Evolutionary conservation across 2,113 vertebrate genomes (phyloP).

Genomic region (Apus apus): DNA sequence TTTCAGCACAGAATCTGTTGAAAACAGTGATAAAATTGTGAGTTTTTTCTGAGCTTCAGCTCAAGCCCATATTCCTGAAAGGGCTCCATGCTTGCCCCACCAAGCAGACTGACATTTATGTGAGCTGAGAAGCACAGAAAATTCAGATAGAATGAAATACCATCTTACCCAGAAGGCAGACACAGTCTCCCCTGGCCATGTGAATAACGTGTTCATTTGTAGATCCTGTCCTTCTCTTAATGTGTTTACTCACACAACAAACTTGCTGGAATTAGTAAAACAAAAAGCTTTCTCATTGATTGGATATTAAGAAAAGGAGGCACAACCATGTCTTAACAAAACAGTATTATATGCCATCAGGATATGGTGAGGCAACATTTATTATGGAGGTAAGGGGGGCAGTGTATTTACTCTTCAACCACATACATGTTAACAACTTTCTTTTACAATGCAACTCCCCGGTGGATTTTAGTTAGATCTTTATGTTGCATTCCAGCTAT

Average conservation of each 20-base stretch:
- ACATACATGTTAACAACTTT: neutral
- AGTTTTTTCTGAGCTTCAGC: neutral
- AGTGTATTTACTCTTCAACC: neutral
- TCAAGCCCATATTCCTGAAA: neutral
- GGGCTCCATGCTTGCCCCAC: neutral
- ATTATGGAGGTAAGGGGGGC: neutral
- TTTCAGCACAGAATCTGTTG: neutral
- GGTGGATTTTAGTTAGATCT: neutral
- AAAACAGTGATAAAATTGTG: neutral
- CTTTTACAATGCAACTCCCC: neutral
- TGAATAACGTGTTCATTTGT: neutral
- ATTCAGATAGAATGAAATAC: neutral
- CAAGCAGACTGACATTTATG: fast-evolving
- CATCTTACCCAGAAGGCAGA: neutral
- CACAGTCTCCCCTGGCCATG: fast-evolving
- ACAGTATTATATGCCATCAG: neutral
- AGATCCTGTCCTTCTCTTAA: neutral
- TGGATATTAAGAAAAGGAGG: neutral
- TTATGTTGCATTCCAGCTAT: neutral
- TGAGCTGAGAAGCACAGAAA: neutral
- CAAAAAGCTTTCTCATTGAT: neutral
- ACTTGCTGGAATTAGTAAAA: neutral
- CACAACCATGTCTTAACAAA: neutral
- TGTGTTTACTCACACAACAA: neutral
- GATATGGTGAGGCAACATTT: neutral